Conservation (phyloP, 2,888 invertebrate species). For the Isoperla grammatica region DNA sequence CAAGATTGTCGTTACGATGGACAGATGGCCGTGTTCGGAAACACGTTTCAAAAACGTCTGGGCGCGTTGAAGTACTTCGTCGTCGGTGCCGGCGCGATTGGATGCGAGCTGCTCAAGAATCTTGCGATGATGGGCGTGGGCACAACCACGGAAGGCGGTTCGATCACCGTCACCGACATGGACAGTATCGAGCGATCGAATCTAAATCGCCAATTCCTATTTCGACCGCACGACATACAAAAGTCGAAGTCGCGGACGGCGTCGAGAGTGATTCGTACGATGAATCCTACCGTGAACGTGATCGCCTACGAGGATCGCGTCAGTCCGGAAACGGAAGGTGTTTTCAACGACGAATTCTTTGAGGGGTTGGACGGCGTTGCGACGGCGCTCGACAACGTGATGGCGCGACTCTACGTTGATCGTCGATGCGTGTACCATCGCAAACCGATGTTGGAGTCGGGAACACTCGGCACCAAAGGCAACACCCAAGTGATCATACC, state of each 20-base stretch:
- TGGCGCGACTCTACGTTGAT: constrained; percentile 98
- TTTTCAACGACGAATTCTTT: constrained; percentile 94
- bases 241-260: constrained; percentile 88
- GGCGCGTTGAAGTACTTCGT: constrained; percentile 73
- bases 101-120: constrained; percentile 97
- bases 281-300: constrained; percentile 77
- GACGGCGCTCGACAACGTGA: constrained; percentile 96
- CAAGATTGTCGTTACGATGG: constrained; percentile 73
- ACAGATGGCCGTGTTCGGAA: constrained; percentile 90
- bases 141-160: constrained; percentile 53
- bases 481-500: constrained; percentile 97
- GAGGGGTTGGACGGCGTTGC: constrained; percentile 88
- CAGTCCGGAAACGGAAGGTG: constrained; percentile 87
- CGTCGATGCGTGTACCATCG: constrained; percentile 95
- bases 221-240: constrained; percentile 90
- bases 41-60: constrained; percentile 79
- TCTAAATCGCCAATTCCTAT: constrained; percentile 96
- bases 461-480: constrained; percentile 97
- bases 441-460: constrained; percentile 93
- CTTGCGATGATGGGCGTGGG: constrained; percentile 98
- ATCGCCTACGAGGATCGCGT: constrained; percentile 84
- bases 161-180: constrained; percentile 94
- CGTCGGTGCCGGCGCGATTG: constrained; percentile 84
- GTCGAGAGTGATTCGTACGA: constrained; percentile 73
- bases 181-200: constrained; percentile 98